Evolutionary conservation across 2,797 vertebrate species (phyloP), one percentile per base, ranked within the genome.

Genomic region (Sebastes matsubarae): DNA sequence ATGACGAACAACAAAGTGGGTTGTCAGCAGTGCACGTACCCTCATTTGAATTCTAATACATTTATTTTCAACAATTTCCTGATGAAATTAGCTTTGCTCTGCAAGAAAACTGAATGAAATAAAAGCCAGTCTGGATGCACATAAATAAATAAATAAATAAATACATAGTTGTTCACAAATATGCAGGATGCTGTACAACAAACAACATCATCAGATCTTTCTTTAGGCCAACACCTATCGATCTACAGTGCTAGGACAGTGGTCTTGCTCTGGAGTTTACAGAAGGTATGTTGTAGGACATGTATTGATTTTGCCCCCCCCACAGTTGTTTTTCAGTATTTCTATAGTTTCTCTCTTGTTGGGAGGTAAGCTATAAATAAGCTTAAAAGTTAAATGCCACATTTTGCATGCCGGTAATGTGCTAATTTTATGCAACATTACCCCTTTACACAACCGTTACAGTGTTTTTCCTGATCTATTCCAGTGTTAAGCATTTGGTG

Each of bases 221-320:
- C 38, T 65, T 27, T 50, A 54, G 25, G 54, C 50, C 67, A 34
- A 55, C 24, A 60, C 61, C 27, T 60, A 54, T 10, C 4, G 1
- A 38, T 73, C 8, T 30, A 57, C 4, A 30, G 60, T 67, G 20
- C 29, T n/a, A 76, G 58, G 24, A 46, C 34, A 20, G 24, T 14
- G 12, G 36, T 30, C 12, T 68, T 72, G 46, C 76, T 42, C 20
- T 67, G 77, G 60, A 64, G 65, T 71, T 60, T 67, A 75, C 36
- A 65, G 18, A 50, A 66, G 64, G 46, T 34, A 30, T 58, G 61
- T 14, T 38, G 72, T 29, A 22, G 58, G 68, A 79, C 72, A 59
- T 42, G n/a, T 80, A 87, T 83, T 60, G 68, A 79, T 87, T 84
- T 68, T 65, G 2, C 8, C 25, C 34, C 34, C 34, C 77, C n/a